Percentiles rank a stretch among this genome's conserved stretches.
Evolutionary conservation across 2,797 vertebrate species (phyloP).

Genomic region (Melanotaenia nigrans): DNA sequence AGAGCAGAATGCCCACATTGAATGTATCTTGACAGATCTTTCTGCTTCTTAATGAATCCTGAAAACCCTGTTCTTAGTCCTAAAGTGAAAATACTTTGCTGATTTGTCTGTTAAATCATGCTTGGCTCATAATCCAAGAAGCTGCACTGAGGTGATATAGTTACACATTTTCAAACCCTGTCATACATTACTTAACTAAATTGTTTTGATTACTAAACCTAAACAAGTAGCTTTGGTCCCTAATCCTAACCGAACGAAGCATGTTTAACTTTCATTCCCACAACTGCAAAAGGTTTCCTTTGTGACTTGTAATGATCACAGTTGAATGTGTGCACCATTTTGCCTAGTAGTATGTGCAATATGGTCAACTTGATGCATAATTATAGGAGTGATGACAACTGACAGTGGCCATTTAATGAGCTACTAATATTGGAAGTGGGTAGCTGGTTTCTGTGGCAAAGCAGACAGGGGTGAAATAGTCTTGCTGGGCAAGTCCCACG

Average conservation of each 20-base stretch:
- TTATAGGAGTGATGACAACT: conserved; percentile 6
- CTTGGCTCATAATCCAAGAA: no score
- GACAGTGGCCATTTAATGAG: conserved; percentile 15
- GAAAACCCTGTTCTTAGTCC: no score
- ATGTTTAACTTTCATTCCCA: neutral
- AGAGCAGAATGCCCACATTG: neutral
- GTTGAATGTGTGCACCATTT: neutral
- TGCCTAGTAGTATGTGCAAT: neutral
- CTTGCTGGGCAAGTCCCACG: conserved; percentile 4
- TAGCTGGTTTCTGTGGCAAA: conserved; percentile 12
- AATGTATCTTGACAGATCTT: neutral
- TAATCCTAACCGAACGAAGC: neutral
- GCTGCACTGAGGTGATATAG: no score
- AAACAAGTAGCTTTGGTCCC: neutral
- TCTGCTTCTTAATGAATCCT: no score
- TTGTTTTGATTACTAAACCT: neutral
- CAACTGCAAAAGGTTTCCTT: neutral
- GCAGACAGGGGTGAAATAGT: conserved; percentile 6
- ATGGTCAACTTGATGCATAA: conserved; percentile 8
- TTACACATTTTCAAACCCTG: no score
- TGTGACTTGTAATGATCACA: neutral
- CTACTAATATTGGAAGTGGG: conserved; percentile 3
- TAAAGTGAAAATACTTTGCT: no score
- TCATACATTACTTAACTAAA: neutral
- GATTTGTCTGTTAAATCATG: neutral